Evolutionary conservation across 2,888 invertebrate species (phyloP).

Genomic region (Dione vanillae): DNA sequence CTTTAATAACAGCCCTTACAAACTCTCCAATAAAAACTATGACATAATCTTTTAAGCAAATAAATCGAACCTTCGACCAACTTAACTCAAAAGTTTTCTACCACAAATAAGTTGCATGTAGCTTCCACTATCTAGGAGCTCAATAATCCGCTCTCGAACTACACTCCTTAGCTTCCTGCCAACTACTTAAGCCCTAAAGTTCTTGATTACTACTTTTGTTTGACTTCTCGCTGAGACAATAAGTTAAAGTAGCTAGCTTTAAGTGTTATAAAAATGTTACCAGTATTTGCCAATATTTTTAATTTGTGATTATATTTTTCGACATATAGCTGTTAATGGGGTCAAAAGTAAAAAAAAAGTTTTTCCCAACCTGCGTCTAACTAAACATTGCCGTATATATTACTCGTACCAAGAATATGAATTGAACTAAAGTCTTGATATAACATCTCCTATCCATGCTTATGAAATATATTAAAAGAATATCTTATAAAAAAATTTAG

Average conservation of each 20-base stretch:
- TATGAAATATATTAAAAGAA: no score
- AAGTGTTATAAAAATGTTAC: neutral
- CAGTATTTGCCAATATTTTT: neutral
- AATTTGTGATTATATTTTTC: no score
- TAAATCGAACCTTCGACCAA: neutral
- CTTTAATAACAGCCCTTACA: no score
- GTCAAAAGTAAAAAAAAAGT: no score
- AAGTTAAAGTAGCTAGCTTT: neutral
- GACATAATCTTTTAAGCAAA: neutral
- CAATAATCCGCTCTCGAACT: conserved; percentile 18
- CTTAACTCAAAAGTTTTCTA: neutral
- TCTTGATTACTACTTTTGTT: conserved; percentile 18
- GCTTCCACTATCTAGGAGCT: conserved; percentile 14
- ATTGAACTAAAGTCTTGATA: no score
- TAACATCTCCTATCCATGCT: no score
- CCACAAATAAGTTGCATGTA: conserved; percentile 1
- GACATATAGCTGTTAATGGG: no score
- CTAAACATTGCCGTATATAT: no score
- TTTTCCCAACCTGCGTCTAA: no score
- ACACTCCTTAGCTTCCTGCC: conserved; percentile 15
- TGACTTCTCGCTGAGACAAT: conserved; percentile 15
- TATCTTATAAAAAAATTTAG: no score
- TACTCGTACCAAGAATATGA: no score
- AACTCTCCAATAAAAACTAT: no score
- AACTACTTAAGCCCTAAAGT: conserved; percentile 20